A percentile compares a stretch with the other conserved stretches of the same genome.
These are phyloP conservation scores for Erebia aethiops DNA, from an alignment of 2,888 invertebrate genomes.

Conservation along the genomic window DNA sequence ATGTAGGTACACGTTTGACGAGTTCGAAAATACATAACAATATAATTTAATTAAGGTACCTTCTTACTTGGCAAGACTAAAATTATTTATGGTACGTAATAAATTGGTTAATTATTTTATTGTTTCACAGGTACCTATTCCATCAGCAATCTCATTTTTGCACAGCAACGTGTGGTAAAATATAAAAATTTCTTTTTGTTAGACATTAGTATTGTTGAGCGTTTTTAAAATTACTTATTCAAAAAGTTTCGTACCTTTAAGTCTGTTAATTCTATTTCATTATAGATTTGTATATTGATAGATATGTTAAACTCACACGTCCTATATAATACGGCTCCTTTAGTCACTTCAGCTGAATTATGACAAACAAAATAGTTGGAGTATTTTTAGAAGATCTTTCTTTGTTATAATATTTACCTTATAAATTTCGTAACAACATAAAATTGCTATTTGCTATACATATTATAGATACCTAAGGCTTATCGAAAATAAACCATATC, in stretches of 20 bases:
- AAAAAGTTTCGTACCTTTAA: constrained; percentile 37
- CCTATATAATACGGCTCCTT: constrained; percentile 53
- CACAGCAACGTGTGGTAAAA: constrained; percentile 33
- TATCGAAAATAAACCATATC: constrained; percentile 59
- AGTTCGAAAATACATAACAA: no score
- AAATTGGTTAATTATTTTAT: no score
- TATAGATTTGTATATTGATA: constrained; percentile 45
- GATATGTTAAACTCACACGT: constrained; percentile 60
- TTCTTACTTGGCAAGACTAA: neutral
- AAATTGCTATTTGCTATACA: constrained; percentile 57
- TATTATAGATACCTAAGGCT: constrained; percentile 60
- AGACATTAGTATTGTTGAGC: constrained; percentile 61
- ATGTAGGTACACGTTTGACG: no score
- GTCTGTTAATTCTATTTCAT: constrained; percentile 40
- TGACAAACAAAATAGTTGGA: constrained; percentile 57
- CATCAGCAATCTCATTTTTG: constrained; percentile 41
- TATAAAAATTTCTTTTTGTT: constrained; percentile 50
- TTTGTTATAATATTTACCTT: constrained; percentile 71
- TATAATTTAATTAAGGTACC: no score
- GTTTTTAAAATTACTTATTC: constrained; percentile 49
- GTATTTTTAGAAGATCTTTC: constrained; percentile 81
- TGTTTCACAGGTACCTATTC: constrained; percentile 43
- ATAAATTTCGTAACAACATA: constrained; percentile 51
- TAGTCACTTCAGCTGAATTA: constrained; percentile 50
- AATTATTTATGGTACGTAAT: neutral